Percentiles rank a stretch among this genome's conserved stretches.
These are phyloP conservation scores for Calliphora vomitoria DNA, from an alignment of 2,888 invertebrate genomes.

Conservation along the genomic window DNA sequence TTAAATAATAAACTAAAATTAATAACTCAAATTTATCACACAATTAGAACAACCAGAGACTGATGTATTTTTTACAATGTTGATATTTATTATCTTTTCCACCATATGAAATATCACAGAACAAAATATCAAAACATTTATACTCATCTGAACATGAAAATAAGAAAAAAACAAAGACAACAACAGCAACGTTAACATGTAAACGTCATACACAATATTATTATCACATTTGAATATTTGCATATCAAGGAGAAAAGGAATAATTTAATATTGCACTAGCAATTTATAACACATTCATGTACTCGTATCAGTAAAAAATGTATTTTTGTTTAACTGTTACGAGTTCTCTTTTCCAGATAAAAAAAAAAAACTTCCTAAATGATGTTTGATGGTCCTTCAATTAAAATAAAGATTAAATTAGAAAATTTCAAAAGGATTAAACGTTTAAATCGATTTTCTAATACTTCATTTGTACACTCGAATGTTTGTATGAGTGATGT, in stretches of 20 bases:
- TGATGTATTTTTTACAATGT: too few species aligned
- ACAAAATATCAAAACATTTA: background rate
- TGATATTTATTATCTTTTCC: too few species aligned
- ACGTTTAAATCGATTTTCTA: slow-evolving; percentile 36
- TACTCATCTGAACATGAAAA: background rate
- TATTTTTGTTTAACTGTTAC: background rate
- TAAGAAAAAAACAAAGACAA: background rate
- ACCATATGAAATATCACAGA: background rate
- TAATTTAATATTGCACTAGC: slow-evolving; percentile 7
- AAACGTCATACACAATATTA: slow-evolving; percentile 50
- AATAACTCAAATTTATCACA: too few species aligned
- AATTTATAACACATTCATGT: too few species aligned
- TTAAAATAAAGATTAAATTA: slow-evolving; percentile 49
- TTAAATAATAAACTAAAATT: too few species aligned
- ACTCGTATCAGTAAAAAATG: background rate
- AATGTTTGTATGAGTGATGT: background rate
- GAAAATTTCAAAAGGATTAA: slow-evolving; percentile 48
- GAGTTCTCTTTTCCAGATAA: background rate
- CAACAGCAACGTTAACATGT: slow-evolving; percentile 42
- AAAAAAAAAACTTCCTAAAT: slow-evolving; percentile 28
- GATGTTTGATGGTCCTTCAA: slow-evolving; percentile 37
- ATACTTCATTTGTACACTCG: slow-evolving; percentile 18
- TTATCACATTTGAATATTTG: slow-evolving; percentile 68
- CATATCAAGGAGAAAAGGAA: slow-evolving; percentile 20
- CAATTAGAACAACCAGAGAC: too few species aligned